Evolutionary conservation across 2,888 invertebrate species (phyloP), one percentile per base, ranked within the genome.

Genomic region (Aphodius sticticus): DNA sequence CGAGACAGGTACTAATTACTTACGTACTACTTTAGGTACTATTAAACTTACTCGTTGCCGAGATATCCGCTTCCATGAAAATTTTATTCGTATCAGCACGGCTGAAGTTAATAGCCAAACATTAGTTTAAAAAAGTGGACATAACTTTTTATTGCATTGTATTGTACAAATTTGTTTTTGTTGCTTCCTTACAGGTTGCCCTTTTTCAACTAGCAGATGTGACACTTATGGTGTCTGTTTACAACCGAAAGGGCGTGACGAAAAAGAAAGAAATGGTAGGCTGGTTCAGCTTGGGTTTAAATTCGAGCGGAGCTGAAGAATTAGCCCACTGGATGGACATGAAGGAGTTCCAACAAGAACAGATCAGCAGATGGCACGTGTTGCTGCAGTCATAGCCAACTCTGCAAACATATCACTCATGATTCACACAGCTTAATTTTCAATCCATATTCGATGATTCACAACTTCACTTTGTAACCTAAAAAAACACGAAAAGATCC

Each of bases 191-290:
- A 26, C 88, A 97, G 96, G 97, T 98, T 86, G 97, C 98, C 70
- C 92, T 98, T 83, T 98, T 98, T 89, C 98, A 98, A 91, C 91
- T 98, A 81, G 96, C 95, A 70, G 98, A 98, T 87, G 98, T 98
- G 78, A 98, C 98, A 1, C 91, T 98, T 83, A 97, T 98, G 95
- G 93, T 97, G 82, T 96, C 97, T 0, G 96, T 98, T 79, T 98
- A 98, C 92, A 94, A 94, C 87, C 96, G 97, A 88, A 95, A 96
- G 83, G 95, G 97, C 84, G 96, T 97, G 88, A 95, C 95, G 84
- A 98, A 98, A 88, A 95, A 96, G 84, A 96, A 98, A 87, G 98
- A 98, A 89, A 96, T 98, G 96, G 96, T 98, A 84, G 98, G 98
- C 81, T 98, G 98, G 98, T 97, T 98, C 90, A 96, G 97, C 81